Evolutionary conservation across 2,888 invertebrate genomes (phyloP).

Genomic region (Orchestes rusci): DNA sequence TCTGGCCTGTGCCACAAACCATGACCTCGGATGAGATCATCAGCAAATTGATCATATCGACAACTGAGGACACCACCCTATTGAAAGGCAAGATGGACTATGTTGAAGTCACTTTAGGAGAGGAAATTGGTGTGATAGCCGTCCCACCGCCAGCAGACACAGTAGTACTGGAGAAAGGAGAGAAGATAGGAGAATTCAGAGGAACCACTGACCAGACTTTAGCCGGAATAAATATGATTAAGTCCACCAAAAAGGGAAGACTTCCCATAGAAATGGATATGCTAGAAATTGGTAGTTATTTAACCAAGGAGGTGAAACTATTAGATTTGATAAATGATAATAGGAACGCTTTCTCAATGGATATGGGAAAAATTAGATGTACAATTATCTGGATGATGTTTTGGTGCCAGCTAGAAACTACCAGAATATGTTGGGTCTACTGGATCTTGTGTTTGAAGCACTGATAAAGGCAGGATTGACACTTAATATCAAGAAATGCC

Average conservation of each 20-base stretch:
- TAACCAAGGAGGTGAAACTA: not conserved
- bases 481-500: slow-evolving; percentile 26
- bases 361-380: not conserved
- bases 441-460: slow-evolving; percentile 28
- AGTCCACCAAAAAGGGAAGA: not conserved
- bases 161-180: not conserved
- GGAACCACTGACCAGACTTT: not conserved
- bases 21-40: not conserved
- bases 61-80: not conserved
- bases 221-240: not conserved
- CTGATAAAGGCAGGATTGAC: slow-evolving; percentile 28
- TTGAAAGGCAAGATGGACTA: not conserved
- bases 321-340: not conserved
- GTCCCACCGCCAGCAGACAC: not conserved
- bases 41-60: not conserved
- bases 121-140: not conserved
- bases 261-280: not conserved
- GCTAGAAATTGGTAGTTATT: not conserved
- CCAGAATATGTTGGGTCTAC: slow-evolving; percentile 24
- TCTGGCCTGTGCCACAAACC: not conserved
- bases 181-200: not conserved
- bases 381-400: slow-evolving; percentile 1
- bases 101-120: not conserved
- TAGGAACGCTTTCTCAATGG: not conserved
- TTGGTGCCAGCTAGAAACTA: slow-evolving; percentile 17